Evolutionary conservation across 2,113 vertebrate species (phyloP).

Genomic region (Hipposideros armiger): DNA sequence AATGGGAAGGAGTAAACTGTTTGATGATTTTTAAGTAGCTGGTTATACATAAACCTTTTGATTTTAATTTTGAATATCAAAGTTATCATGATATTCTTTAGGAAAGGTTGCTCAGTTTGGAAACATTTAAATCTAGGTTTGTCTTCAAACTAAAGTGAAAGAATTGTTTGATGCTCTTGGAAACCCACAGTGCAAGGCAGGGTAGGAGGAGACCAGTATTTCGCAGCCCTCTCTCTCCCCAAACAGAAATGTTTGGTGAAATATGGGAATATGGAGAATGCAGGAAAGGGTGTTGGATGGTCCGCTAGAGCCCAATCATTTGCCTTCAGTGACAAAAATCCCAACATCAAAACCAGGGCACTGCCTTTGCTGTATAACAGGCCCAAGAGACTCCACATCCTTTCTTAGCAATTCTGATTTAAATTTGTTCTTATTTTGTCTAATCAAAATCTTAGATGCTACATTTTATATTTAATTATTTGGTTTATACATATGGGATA

Average conservation of each 20-base stretch:
- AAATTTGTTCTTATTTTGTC: not conserved
- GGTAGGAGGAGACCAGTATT: not conserved
- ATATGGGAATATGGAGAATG: not conserved
- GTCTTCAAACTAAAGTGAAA: not conserved
- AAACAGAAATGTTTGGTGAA: not conserved
- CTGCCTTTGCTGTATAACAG: not conserved
- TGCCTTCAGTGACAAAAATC: not conserved
- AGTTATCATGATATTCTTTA: not conserved
- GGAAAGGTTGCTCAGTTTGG: not conserved
- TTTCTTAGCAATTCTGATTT: not conserved
- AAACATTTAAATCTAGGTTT: not conserved
- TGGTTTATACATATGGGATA: not conserved
- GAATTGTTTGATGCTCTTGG: not conserved
- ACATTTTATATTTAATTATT: conserved; percentile 21
- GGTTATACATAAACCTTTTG: not conserved
- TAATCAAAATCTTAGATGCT: conserved; percentile 15
- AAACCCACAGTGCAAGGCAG: not conserved
- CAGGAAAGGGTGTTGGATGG: not conserved
- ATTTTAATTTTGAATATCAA: conserved; percentile 55
- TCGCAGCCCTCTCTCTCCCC: not conserved
- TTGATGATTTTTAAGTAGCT: conserved; percentile 26
- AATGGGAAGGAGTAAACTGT: not conserved
- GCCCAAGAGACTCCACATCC: not conserved
- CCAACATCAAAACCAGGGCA: not conserved
- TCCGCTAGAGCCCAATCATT: not conserved